Evolutionary conservation across 2,888 invertebrate genomes (phyloP).

Genomic region (Diadromus collaris): DNA sequence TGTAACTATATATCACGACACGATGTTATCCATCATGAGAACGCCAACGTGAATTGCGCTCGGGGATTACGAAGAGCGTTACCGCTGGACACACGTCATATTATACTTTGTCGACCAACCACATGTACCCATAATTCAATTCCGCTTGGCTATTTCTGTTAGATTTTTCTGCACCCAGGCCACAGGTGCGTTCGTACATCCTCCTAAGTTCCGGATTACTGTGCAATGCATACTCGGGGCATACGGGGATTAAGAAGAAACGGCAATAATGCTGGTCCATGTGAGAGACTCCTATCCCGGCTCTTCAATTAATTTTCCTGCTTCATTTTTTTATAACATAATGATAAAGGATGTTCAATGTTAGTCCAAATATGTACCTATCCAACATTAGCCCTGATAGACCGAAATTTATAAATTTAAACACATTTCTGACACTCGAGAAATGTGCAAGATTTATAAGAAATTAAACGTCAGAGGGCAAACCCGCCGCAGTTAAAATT

Average conservation of each 20-base stretch:
- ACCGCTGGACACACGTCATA: conserved; percentile 50
- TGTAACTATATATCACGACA: conserved; percentile 57
- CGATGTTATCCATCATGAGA: conserved; percentile 61
- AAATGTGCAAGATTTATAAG: background rate
- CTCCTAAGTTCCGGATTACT: conserved; percentile 34
- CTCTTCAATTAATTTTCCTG: background rate
- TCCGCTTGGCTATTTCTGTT: conserved; percentile 36
- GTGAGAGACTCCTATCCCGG: background rate
- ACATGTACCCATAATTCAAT: conserved; percentile 56
- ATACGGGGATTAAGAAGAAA: conserved; percentile 15
- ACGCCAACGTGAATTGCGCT: conserved; percentile 57
- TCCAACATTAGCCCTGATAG: background rate
- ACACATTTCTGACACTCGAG: background rate
- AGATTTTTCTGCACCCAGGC: conserved; percentile 12
- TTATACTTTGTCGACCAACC: conserved; percentile 51
- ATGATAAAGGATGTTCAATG: background rate
- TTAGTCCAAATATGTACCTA: background rate
- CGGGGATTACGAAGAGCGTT: conserved; percentile 54
- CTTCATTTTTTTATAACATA: background rate
- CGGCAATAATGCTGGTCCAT: background rate
- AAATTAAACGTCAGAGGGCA: background rate
- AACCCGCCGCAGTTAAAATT: background rate
- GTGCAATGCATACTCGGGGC: background rate
- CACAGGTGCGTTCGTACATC: conserved; percentile 38
- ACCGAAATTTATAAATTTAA: background rate